Evolutionary conservation across 2,797 vertebrate species (phyloP), one percentile per base, ranked within the genome.

Genomic region (Myotis findleyi): DNA sequence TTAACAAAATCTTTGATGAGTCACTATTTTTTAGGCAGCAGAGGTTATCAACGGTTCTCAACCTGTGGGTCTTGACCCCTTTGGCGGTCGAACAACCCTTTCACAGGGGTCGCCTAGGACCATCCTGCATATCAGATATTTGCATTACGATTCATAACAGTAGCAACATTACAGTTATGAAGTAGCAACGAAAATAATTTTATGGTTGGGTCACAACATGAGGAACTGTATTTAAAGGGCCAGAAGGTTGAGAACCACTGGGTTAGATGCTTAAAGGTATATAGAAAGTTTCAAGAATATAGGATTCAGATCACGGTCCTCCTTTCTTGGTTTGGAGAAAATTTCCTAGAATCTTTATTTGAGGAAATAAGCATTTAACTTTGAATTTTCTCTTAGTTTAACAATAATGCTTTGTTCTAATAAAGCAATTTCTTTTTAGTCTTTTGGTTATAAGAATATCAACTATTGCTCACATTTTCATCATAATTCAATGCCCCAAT

Each of bases 1-100:
- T 87, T 64, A 89, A 41, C 44, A 79, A 91, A 90, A 87, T 44
- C 41, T 73, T 85, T 91, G 59, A 71, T 25, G n/a, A 95, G 18
- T 82, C 49, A 73, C 21, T 86, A 38, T 10, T 76, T 93, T 89
- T 86, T 89, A 92, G 68, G 89, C 9, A 87, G 76, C 21, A 87
- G 36, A 87, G 36, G 64, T 44, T 44, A 44, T 44, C 10, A 11
- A 10, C 44, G 44, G 44, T 44, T 44, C 44, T 44, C 44, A 44
- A 44, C 44, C 44, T 44, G 44, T 44, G 44, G 44, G 44, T 44
- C 10, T 10, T 11, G 10, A 44, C 10, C 44, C 44, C 44, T 44
- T 44, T 44, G 44, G 44, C 44, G 44, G 44, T 44, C 10, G 2
- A 44, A 44, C 10, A 0, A 44, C 10, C 44, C 44, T 44, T 44